A percentile compares a stretch with the other conserved stretches of the same genome.
These are phyloP conservation scores for Ovis aries DNA, from an alignment of 2,113 vertebrate species.

Conservation along the genomic window DNA sequence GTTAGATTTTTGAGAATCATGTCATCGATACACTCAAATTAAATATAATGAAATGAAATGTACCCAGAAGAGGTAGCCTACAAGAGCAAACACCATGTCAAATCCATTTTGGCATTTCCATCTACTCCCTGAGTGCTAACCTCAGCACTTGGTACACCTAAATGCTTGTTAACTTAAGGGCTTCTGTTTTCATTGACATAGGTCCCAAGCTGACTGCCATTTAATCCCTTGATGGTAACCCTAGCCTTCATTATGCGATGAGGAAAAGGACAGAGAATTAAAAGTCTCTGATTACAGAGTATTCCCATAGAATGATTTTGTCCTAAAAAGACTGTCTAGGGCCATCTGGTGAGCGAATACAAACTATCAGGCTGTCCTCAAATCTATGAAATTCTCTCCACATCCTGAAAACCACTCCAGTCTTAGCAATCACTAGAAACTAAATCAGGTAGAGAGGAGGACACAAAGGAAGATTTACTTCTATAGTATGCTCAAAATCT, in stretches of 20 bases:
- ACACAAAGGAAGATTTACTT: not conserved
- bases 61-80: not conserved
- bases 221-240: not conserved
- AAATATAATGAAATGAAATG: not conserved
- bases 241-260: not conserved
- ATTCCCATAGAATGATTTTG: not conserved
- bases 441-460: not conserved
- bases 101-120: not conserved
- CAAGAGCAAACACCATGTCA: not conserved
- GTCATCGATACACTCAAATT: not conserved
- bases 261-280: not conserved
- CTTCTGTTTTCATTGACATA: not conserved
- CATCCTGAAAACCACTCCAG: not conserved
- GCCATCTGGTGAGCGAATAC: not conserved
- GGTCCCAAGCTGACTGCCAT: not conserved
- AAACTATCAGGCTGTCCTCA: not conserved
- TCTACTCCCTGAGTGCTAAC: not conserved
- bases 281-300: not conserved
- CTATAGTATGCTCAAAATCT: not conserved
- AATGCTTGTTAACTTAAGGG: not conserved
- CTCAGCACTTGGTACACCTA: no score
- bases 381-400: not conserved
- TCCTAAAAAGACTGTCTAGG: not conserved
- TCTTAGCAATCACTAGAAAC: not conserved
- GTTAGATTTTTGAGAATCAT: not conserved